Evolutionary conservation across 53 echinoderm and acorn worm species (phyloP).

Genomic region (Patiria pectinifera): DNA sequence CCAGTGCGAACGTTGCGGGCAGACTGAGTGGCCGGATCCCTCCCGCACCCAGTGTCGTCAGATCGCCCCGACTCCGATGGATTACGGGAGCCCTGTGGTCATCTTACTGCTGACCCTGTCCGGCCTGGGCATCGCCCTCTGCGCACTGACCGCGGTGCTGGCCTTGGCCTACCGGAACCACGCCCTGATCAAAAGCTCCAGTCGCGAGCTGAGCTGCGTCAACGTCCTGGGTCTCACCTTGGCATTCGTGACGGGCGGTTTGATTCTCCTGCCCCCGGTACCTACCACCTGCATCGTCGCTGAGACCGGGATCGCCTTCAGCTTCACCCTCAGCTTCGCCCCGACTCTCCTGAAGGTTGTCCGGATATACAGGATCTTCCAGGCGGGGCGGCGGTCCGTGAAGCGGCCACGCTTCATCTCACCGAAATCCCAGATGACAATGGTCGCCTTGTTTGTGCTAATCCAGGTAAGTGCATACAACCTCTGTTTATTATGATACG

Average conservation of each 20-base stretch:
- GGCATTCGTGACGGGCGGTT: conserved; percentile 13
- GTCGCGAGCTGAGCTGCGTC: conserved; percentile 30
- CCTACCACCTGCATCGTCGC: background rate
- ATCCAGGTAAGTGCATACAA: background rate
- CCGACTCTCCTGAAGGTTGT: conserved; percentile 22
- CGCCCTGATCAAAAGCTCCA: conserved; percentile 35
- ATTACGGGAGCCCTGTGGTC: background rate
- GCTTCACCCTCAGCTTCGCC: conserved; percentile 18
- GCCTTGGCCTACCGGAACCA: background rate
- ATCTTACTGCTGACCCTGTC: background rate
- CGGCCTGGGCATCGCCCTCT: background rate
- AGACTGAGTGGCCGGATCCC: background rate
- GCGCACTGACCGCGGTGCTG: background rate
- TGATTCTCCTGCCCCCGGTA: background rate
- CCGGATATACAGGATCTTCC: conserved; percentile 44
- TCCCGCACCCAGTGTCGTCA: background rate
- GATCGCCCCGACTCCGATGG: conserved; percentile 1
- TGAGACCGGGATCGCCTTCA: background rate
- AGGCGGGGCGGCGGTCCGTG: conserved; percentile 11
- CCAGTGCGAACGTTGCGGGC: background rate
- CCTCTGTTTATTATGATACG: no score
- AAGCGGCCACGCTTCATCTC: conserved; percentile 27
- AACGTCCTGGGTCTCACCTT: conserved; percentile 20
- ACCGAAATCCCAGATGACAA: conserved; percentile 10
- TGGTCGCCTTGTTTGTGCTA: background rate